Base-by-base conservation (phyloP, 1,140 invertebrate genomes). In the Cydia fagiglandana region DNA sequence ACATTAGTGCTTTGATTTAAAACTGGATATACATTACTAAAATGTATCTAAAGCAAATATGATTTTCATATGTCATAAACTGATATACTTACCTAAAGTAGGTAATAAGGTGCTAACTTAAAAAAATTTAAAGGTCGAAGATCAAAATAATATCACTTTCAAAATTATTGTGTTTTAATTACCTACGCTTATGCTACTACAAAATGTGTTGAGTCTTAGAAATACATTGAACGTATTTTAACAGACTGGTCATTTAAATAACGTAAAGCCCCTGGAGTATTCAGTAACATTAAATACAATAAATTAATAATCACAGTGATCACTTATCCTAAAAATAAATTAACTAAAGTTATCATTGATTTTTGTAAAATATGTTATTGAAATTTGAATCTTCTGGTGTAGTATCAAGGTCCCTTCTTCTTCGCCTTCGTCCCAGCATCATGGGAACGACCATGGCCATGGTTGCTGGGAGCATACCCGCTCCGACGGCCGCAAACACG, bases 361-460 rank as follows among this genome's bases (percentile, higher is more conserved):
- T 78, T 81, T 77, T 80, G 74, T 77, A 76, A 47, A 82, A 79
- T 61, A 86, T 74, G 74, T 80, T 78, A 15, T 83, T 77, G 73
- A 86, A 68, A 76, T 80, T 74, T 24, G 75, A 53, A 50, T 78
- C 56, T 53, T 79, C 64, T 75, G 74, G 74, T 56, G 76, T 76
- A 38, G 80, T 61, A 13, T 77, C 75, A 10, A 87, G 61, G 56
- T 88, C 86, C 64, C 87, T 80, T 81, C 94, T 85, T 75, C 93
- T 86, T 79, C 93, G 94, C 81, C 94, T 93, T 77, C 94, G 89
- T 2, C 94, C 95, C 56, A 96, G 90, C 85, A 96, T 95, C 94
- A 96, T 95, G 1, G 96, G 96, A 41, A 96, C 94, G 78, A 96
- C 94, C 95, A 96, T 95, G 1, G 96, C 96, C 95, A 97, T 95